Evolutionary conservation across 2,888 invertebrate species (phyloP).

Genomic region (Trypoxylon attenuatum): DNA sequence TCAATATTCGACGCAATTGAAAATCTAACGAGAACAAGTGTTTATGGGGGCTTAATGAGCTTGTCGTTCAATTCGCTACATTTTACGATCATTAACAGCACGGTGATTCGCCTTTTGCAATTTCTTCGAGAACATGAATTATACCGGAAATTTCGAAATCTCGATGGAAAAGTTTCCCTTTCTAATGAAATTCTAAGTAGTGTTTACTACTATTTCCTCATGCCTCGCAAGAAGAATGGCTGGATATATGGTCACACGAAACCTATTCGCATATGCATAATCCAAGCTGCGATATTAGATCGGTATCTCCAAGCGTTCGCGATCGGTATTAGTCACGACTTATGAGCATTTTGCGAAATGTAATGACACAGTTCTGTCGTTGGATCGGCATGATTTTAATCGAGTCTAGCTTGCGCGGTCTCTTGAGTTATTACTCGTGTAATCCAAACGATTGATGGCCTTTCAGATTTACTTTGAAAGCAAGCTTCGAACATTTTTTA

Average conservation of each 20-base stretch:
- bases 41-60: not conserved
- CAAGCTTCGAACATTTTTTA: constrained; percentile 13
- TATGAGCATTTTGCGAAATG: constrained; percentile 34
- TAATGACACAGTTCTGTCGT: constrained; percentile 50
- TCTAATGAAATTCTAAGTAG: constrained; percentile 36
- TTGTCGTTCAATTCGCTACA: not conserved
- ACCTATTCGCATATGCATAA: no score
- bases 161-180: constrained; percentile 30
- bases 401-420: no score
- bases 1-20: not conserved
- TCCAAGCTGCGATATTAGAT: constrained; percentile 41
- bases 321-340: constrained; percentile 22
- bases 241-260: no score
- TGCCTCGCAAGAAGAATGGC: constrained; percentile 1
- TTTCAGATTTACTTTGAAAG: constrained; percentile 45
- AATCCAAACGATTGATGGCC: constrained; percentile 49
- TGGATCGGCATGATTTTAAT: constrained; percentile 40
- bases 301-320: constrained; percentile 30
- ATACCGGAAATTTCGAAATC: constrained; percentile 31
- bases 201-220: constrained; percentile 2
- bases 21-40: not conserved
- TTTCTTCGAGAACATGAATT: constrained; percentile 21
- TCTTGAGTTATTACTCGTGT: constrained; percentile 60
- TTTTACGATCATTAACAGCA: not conserved
- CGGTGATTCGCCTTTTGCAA: no score